Evolutionary conservation across 2,113 vertebrate genomes (phyloP).

Genomic region (Crypturellus undulatus): DNA sequence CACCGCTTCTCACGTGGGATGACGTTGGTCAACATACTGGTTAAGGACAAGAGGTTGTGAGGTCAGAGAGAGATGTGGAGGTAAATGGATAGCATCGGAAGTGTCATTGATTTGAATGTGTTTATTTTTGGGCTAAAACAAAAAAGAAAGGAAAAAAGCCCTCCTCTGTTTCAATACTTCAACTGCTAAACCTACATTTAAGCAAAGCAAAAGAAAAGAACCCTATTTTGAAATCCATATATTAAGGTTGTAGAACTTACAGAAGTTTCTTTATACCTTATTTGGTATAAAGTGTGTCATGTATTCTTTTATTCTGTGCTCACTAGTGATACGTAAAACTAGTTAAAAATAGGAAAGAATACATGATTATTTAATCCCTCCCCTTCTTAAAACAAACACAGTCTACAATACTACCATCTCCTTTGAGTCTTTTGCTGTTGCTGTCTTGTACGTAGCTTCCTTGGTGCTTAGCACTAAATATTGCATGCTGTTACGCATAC

Average conservation of each 20-base stretch:
- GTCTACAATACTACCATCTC: not conserved
- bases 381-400: not conserved
- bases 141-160: slow-evolving; percentile 28
- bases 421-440: not conserved
- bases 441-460: not conserved
- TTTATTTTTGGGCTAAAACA: not conserved
- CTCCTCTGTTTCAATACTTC: slow-evolving; percentile 40
- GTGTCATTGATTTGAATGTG: not conserved
- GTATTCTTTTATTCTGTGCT: too few relatives aligned
- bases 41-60: not conserved
- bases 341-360: too few relatives aligned
- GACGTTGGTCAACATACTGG: not conserved
- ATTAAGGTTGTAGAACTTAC: not conserved
- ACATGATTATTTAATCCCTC: not conserved
- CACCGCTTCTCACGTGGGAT: not conserved
- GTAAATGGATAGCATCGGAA: not conserved
- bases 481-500: rapidly evolving
- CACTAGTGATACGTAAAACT: too few relatives aligned
- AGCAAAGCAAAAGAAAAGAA: not conserved
- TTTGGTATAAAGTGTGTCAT: not conserved
- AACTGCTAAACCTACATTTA: not conserved
- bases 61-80: not conserved
- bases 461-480: not conserved
- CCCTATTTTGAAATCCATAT: not conserved
- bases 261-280: not conserved